phyloP scores from a whole-genome alignment of 2,113 vertebrate species.

The Ceyx cyanopectus region DNA sequence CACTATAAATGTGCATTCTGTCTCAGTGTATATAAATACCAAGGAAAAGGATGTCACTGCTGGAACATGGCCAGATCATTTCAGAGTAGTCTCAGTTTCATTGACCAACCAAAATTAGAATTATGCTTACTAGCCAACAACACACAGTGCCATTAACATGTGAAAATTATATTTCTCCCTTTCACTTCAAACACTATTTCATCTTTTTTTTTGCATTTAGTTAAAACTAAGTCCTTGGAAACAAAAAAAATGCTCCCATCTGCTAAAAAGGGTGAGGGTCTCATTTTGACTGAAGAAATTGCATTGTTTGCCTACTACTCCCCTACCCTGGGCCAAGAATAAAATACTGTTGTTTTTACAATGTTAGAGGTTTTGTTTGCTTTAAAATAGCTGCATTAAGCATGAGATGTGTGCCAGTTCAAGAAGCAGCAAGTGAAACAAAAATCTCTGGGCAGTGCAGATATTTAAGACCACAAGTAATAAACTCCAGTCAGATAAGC shows the following conservation, averaged over 20 bases:
- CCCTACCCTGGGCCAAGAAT: neutral
- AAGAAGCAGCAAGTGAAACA: constrained; percentile 25
- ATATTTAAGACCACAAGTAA: neutral
- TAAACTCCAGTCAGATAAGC: neutral
- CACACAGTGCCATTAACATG: neutral
- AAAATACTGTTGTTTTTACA: neutral
- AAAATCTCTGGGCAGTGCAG: neutral
- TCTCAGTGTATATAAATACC: neutral
- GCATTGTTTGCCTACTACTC: neutral
- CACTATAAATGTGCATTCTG: neutral
- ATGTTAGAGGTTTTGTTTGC: neutral
- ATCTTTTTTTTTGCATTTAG: neutral
- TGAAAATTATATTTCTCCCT: neutral
- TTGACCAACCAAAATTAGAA: neutral
- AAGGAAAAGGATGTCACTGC: neutral
- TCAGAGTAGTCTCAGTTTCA: neutral
- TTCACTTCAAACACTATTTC: neutral
- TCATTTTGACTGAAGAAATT: neutral
- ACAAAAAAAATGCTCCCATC: neutral
- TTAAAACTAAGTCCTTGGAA: neutral
- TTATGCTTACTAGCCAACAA: neutral
- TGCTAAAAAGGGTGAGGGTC: neutral
- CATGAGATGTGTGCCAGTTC: neutral
- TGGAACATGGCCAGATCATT: neutral
- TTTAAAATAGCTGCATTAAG: constrained; percentile 7